A percentile compares a stretch with the other conserved stretches of the same genome.
Evolutionary conservation across 1,140 invertebrate species (phyloP).

Genomic region (Diprion similis): DNA sequence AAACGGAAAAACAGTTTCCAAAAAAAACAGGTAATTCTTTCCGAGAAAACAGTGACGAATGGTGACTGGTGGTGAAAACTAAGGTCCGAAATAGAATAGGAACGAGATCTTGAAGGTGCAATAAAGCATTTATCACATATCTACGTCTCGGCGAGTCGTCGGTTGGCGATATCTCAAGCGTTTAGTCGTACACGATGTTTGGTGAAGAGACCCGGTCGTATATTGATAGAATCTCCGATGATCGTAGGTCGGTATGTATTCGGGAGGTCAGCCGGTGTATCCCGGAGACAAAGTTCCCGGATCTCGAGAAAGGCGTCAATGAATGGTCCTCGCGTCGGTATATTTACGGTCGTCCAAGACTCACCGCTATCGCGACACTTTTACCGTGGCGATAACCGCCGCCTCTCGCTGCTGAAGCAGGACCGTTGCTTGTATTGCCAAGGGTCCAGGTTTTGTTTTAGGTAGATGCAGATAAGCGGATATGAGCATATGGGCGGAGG

Average conservation of each 20-base stretch:
- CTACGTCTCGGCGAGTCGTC: background rate
- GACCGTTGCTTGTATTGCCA: background rate
- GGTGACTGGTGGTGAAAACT: no score
- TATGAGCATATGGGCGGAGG: background rate
- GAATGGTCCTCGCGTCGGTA: background rate
- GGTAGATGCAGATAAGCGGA: background rate
- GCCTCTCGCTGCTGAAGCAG: background rate
- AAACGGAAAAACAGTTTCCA: no score
- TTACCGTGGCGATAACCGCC: background rate
- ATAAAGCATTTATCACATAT: no score
- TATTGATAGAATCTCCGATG: conserved; percentile 1
- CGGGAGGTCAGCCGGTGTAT: background rate
- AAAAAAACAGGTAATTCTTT: no score
- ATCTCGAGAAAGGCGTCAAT: background rate
- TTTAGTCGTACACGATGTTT: background rate
- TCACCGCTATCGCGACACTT: conserved; percentile 4
- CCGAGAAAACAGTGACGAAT: no score
- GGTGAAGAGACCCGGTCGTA: background rate
- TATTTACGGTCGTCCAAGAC: background rate
- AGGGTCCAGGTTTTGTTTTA: background rate
- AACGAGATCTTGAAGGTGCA: no score
- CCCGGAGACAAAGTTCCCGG: background rate
- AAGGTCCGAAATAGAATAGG: no score
- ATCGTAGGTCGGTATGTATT: background rate
- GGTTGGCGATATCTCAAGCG: conserved; percentile 1